Conservation (phyloP, 2,888 invertebrate species). For the Steinernema hermaphroditum region DNA sequence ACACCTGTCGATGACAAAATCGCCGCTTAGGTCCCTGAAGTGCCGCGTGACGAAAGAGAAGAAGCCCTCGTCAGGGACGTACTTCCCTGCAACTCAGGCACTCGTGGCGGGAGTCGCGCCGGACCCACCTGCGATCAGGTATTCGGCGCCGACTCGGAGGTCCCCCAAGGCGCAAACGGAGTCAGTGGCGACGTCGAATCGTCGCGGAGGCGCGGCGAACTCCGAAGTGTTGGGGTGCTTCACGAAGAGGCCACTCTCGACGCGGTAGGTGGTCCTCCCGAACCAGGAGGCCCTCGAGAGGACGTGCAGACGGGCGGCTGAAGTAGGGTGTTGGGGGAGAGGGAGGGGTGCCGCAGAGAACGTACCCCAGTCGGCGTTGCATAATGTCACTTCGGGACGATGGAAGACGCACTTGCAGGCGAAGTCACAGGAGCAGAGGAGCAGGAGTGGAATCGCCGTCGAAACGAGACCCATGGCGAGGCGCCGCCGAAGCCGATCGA, state of each 20-base stretch:
- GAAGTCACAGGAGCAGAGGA: background rate
- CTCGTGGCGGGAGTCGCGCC: too few species aligned
- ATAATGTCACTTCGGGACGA: background rate
- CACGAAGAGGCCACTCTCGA: background rate
- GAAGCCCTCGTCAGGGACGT: background rate
- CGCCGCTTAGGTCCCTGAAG: background rate
- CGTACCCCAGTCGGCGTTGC: conserved; percentile 10
- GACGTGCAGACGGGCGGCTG: conserved; percentile 21
- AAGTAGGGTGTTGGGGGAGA: too few species aligned
- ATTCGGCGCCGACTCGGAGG: conserved; percentile 7
- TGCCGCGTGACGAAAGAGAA: conserved; percentile 5
- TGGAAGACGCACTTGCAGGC: conserved; percentile 19
- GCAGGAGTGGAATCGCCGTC: background rate
- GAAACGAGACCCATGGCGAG: background rate
- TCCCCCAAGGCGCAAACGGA: conserved; percentile 4
- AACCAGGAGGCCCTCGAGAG: conserved; percentile 15
- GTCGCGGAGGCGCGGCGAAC: background rate
- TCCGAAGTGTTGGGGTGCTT: background rate
- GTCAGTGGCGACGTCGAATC: conserved; percentile 10
- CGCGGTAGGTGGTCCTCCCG: background rate
- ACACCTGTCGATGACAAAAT: conserved; percentile 5
- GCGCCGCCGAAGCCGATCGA: background rate
- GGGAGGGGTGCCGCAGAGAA: too few species aligned
- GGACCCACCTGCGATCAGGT: background rate
- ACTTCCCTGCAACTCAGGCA: background rate